Evolutionary conservation across 2,113 vertebrate species (phyloP).

Genomic region (Petroica traversi): DNA sequence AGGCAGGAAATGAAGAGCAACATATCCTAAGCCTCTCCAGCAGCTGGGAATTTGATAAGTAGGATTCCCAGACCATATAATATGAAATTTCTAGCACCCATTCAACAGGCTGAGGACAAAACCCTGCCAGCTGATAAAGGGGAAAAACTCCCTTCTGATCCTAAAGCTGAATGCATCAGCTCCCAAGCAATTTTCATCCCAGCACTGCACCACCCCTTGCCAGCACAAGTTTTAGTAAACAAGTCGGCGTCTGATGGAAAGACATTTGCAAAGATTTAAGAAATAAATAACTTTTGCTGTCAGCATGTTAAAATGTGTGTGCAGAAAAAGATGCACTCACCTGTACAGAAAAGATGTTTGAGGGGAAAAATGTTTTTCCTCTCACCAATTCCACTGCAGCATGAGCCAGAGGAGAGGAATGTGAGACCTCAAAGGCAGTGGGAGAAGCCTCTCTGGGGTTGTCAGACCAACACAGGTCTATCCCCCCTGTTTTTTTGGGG

Average conservation of each 20-base stretch:
- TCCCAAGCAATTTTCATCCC: neutral
- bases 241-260: neutral
- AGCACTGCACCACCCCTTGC: neutral
- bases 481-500: neutral
- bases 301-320: neutral
- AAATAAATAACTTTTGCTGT: neutral
- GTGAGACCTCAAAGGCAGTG: neutral
- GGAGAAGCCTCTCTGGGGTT: neutral
- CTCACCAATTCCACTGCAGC: neutral
- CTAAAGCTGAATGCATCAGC: neutral
- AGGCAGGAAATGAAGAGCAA: neutral
- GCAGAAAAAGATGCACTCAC: neutral
- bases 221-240: neutral
- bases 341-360: neutral
- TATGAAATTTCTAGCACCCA: neutral
- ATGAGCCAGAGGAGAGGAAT: neutral
- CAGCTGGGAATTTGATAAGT: neutral
- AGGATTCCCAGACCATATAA: neutral
- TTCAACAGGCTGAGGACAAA: neutral
- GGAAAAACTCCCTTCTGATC: neutral
- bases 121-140: neutral
- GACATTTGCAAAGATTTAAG: neutral
- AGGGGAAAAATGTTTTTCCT: neutral
- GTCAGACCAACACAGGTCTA: neutral
- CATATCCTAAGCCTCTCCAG: neutral